Evolutionary conservation across 2,113 vertebrate species (phyloP).

Genomic region (Ailurus styani): DNA sequence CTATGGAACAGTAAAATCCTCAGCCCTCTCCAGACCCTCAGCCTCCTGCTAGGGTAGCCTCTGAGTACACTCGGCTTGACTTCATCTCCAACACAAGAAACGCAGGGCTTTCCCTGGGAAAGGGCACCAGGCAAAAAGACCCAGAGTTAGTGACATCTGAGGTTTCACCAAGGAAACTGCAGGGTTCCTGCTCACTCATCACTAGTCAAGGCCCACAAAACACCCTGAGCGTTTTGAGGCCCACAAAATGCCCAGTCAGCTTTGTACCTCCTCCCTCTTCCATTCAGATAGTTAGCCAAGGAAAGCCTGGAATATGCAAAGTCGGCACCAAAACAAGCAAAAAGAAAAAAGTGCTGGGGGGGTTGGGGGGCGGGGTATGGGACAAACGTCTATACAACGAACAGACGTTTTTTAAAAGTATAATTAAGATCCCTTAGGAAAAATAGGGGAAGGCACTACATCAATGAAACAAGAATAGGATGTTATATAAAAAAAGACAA

Average conservation of each 20-base stretch:
- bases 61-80: not conserved
- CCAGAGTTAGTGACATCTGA: not conserved
- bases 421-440: not conserved
- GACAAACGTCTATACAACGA: not conserved
- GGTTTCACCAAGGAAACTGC: not conserved
- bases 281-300: not conserved
- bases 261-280: not conserved
- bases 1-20: not conserved
- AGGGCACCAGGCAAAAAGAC: not conserved
- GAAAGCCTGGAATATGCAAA: not conserved
- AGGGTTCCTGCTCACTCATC: not conserved
- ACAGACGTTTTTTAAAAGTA: not conserved
- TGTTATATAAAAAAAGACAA: not conserved
- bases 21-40: not conserved
- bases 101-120: not conserved
- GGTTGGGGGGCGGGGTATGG: not conserved
- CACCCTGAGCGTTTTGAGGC: not conserved
- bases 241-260: not conserved
- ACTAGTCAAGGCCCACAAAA: not conserved
- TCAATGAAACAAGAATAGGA: slow-evolving; percentile 16
- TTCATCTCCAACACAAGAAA: not conserved
- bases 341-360: not conserved
- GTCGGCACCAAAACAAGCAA: not conserved
- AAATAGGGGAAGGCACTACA: not conserved
- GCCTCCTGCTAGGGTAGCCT: not conserved